These are phyloP conservation scores for Camponotus floridanus DNA, from an alignment of 1,140 invertebrate genomes.

Conservation along the genomic window DNA sequence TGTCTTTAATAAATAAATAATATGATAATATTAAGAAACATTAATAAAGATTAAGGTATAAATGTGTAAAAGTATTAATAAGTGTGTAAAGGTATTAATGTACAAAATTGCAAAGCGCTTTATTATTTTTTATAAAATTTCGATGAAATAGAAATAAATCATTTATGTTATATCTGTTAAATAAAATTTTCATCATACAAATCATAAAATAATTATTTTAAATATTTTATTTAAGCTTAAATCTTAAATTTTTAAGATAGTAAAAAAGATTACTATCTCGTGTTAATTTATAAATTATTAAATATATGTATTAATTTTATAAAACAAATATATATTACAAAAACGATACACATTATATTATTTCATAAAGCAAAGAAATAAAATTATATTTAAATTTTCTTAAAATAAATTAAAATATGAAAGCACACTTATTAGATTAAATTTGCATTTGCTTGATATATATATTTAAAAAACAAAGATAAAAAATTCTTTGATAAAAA, in stretches of 20 bases:
- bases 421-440: no score
- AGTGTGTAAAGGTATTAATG: no score
- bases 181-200: no score
- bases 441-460: no score
- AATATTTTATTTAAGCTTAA: background rate
- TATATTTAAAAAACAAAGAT: no score
- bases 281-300: background rate
- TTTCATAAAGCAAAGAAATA: background rate
- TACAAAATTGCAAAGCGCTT: no score
- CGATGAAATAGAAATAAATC: no score
- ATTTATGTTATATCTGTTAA: no score
- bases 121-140: background rate
- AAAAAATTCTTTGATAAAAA: no score
- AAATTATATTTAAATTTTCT: background rate
- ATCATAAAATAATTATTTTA: no score
- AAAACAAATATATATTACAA: background rate
- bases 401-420: no score
- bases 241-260: background rate
- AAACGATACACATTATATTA: background rate
- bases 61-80: no score
- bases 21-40: background rate
- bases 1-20: background rate
- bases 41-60: conserved; percentile 8
- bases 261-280: background rate
- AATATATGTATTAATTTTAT: conserved; percentile 9